phyloP scores from a whole-genome alignment of 1,140 invertebrate species.

The Achatina immaculata region DNA sequence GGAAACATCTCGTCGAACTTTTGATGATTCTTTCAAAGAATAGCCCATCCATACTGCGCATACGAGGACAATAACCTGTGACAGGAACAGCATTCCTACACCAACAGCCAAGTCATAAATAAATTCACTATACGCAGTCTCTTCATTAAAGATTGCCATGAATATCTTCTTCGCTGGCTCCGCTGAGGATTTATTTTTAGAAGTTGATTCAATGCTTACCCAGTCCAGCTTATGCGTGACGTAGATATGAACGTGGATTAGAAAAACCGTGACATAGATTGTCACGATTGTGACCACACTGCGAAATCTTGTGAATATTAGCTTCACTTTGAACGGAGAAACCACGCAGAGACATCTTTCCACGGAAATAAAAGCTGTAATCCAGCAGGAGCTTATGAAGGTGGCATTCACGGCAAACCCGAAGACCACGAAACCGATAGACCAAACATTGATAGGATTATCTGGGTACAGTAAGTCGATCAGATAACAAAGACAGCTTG shows the following conservation, averaged over 20 bases:
- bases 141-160: background rate
- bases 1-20: background rate
- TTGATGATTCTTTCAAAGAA: background rate
- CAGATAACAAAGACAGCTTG: background rate
- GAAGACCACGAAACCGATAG: background rate
- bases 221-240: background rate
- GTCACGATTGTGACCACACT: background rate
- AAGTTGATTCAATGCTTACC: background rate
- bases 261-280: background rate
- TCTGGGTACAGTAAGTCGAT: background rate
- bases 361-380: background rate
- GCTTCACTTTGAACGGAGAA: conserved; percentile 19
- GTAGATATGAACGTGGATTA: background rate
- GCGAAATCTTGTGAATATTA: background rate
- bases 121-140: background rate
- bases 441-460: background rate
- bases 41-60: conserved; percentile 1
- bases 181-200: background rate
- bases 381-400: background rate
- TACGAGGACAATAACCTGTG: background rate
- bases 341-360: conserved; percentile 22
- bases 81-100: background rate
- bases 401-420: background rate
- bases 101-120: background rate
- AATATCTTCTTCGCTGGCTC: too few species aligned